Evolutionary conservation across 2,888 invertebrate genomes (phyloP), one percentile per base, ranked within the genome.

Genomic region (Andrena hattorfiana): DNA sequence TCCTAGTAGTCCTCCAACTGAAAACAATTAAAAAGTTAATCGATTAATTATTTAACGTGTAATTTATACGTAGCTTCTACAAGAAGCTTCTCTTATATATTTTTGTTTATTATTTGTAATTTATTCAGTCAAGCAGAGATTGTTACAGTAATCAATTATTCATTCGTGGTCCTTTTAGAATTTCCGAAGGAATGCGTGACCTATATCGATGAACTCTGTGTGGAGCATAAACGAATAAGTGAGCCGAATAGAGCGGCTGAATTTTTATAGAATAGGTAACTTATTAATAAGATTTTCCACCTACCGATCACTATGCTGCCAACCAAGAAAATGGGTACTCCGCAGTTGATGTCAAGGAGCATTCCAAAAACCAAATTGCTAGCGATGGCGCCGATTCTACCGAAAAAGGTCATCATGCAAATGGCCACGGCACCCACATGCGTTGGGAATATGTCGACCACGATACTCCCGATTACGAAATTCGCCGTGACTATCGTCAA

Each of bases 321-420:
- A 0, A 96, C 96, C 0, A 96, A 93, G 71, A 96, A 95, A 89
- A 97, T 95, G 0, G 96, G 96, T 2, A 96, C 95, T 51, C 95
- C 95, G 84, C 96, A 96, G 62, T 95, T 95, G 74, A 94, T 94
- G 91, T 96, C 96, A 69, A 97, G 94, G 2, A 96, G 94, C 30
- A 95, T 95, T 3, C 96, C 96, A 49, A 97, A 96, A 0, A 96
- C 95, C 7, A 96, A 87, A 93, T 96, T 97, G 75, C 96, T 96
- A 0, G 95, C 94, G 78, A 96, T 95, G 0, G 96, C 96, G 0
- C 96, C 96, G 0, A 96, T 93, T 76, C 96, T 94, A 1, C 97
- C 97, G 91, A 95, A 95, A 93, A 95, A 95, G 59, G 96, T 95
- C 23, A 95, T 95, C 93, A 96, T 95, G 85, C 96, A 96, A 0